A percentile compares a stretch with the other conserved stretches of the same genome.
phyloP scores from a whole-genome alignment of 2,113 vertebrate species.

The Chinchilla lanigera region DNA sequence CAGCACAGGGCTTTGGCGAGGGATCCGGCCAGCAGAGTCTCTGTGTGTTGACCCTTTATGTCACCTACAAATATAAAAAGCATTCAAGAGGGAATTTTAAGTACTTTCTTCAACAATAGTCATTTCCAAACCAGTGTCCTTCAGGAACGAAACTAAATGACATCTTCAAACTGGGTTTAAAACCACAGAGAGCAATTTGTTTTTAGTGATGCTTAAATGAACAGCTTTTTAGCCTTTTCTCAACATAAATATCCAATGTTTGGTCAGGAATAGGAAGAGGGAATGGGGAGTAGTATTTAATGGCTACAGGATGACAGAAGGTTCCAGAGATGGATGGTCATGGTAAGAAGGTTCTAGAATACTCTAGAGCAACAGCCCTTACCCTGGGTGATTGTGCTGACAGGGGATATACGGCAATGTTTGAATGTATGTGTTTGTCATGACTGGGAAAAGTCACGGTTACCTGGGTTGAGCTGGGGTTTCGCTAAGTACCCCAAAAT shows the following conservation, averaged over 20 bases:
- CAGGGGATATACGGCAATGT: background rate
- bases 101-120: conserved; percentile 12
- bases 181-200: background rate
- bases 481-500: background rate
- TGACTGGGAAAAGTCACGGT: background rate
- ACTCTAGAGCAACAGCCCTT: background rate
- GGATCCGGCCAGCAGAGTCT: conserved; percentile 95
- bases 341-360: background rate
- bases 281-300: background rate
- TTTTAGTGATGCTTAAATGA: background rate
- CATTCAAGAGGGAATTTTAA: background rate
- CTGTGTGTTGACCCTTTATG: conserved; percentile 93
- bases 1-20: conserved; percentile 98
- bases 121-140: conserved; percentile 32
- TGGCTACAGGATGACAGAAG: background rate
- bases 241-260: background rate
- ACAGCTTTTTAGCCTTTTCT: background rate
- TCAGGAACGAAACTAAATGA: background rate
- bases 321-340: background rate
- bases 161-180: background rate
- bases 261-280: background rate
- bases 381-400: background rate
- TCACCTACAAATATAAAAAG: conserved; percentile 88
- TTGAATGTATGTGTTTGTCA: background rate
- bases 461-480: background rate